phyloP scores from a whole-genome alignment of 1,140 invertebrate species.

The Adelges cooleyi region DNA sequence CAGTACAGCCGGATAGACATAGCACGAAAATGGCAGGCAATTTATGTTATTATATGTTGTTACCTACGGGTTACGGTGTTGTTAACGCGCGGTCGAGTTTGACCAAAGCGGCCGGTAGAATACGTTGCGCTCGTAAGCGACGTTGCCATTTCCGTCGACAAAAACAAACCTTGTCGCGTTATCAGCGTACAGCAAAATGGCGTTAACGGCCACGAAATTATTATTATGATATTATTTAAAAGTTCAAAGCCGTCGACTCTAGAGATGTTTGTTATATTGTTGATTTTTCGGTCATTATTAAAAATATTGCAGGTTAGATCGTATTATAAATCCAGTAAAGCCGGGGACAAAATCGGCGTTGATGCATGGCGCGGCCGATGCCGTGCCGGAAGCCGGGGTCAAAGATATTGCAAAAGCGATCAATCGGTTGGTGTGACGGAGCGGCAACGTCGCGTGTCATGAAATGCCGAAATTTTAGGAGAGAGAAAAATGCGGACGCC shows the following conservation, averaged over 20 bases:
- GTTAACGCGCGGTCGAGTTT: not conserved
- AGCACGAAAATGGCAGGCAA: not conserved
- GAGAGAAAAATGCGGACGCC: conserved; percentile 28
- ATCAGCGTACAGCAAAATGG: too few relatives aligned
- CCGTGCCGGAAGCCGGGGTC: too few relatives aligned
- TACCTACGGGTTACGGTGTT: too few relatives aligned
- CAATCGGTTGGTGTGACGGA: not conserved
- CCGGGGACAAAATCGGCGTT: too few relatives aligned
- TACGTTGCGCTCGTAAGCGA: not conserved
- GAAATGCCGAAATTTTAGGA: conserved; percentile 28
- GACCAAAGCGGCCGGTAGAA: not conserved
- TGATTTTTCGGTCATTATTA: too few relatives aligned
- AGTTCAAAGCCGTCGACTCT: not conserved
- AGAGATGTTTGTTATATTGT: too few relatives aligned
- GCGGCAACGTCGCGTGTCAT: conserved; percentile 6
- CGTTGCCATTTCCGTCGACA: not conserved
- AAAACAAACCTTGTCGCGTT: too few relatives aligned
- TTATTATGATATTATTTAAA: not conserved
- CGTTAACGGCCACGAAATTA: not conserved
- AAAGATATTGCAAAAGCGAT: conserved; percentile 15
- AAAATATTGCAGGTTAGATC: too few relatives aligned
- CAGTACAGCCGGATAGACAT: conserved; percentile 11
- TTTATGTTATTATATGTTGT: not conserved
- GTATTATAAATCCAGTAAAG: too few relatives aligned
- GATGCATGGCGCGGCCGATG: too few relatives aligned